Conservation (phyloP, 2,113 vertebrate species). For the Amphiprion percula region DNA sequence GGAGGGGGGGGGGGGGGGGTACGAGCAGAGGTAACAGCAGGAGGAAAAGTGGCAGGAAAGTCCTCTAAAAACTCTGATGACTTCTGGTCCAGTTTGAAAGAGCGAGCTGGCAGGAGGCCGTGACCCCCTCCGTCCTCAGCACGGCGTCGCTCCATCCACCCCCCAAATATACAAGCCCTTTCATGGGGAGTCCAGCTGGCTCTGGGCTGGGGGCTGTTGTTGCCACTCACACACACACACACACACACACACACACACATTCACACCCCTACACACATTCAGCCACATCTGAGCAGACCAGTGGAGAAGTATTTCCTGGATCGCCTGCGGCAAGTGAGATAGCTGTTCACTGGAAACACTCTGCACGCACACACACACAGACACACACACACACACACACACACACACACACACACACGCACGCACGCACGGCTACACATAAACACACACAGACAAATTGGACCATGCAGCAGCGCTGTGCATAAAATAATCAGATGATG, state of each 20-base stretch:
- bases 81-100: conserved; percentile 46
- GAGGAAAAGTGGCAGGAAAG: conserved; percentile 21
- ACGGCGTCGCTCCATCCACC: background rate
- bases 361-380: conserved; percentile 16
- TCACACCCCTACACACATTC: conserved; percentile 17
- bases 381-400: conserved; percentile 25
- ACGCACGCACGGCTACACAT: conserved; percentile 9
- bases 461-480: conserved; percentile 48
- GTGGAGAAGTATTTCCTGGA: conserved; percentile 75
- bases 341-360: conserved; percentile 56
- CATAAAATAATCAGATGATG: conserved; percentile 66
- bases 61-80: conserved; percentile 41
- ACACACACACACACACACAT: conserved; percentile 30
- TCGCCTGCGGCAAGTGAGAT: conserved; percentile 61
- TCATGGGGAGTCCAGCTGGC: conserved; percentile 75
- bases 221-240: conserved; percentile 29
- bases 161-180: conserved; percentile 35
- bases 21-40: conserved; percentile 29
- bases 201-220: conserved; percentile 51
- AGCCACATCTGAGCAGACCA: conserved; percentile 60
- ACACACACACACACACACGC: conserved; percentile 40
- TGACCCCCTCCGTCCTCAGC: conserved; percentile 62
- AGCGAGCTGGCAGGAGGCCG: conserved; percentile 52
- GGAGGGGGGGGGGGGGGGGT: background rate
- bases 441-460: conserved; percentile 55